These are phyloP conservation scores for Coranthus polyacanthus DNA, from an alignment of 2,797 vertebrate genomes.

Conservation along the genomic window DNA sequence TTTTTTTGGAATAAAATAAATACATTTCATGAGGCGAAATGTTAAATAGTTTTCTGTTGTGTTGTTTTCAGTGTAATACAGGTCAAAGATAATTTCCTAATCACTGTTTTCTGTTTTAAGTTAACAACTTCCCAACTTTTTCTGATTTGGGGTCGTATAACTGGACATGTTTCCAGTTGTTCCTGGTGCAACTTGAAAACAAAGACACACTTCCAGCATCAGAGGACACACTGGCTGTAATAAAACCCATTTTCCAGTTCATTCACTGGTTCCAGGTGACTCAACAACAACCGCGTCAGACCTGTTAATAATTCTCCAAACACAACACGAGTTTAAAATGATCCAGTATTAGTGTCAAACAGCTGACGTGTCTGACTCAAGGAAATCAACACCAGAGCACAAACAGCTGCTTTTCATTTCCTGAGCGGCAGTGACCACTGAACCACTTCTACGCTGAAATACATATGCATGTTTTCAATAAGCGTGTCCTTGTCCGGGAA, in stretches of 20 bases:
- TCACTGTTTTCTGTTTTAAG: too few species aligned
- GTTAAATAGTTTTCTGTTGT: too few species aligned
- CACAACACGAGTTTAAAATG: constrained; percentile 10
- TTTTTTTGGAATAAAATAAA: too few species aligned
- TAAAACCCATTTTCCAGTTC: not conserved
- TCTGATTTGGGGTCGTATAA: too few species aligned
- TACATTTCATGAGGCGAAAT: too few species aligned
- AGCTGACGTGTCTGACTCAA: constrained; percentile 28
- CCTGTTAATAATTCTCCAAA: constrained; percentile 1
- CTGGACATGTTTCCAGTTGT: not conserved
- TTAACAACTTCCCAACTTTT: too few species aligned
- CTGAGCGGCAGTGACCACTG: constrained; percentile 16
- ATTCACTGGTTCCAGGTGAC: constrained; percentile 6
- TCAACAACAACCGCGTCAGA: constrained; percentile 8
- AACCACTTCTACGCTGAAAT: constrained; percentile 10
- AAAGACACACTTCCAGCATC: too few species aligned
- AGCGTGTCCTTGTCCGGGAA: not conserved
- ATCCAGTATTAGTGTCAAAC: constrained; percentile 19
- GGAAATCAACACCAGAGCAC: constrained; percentile 19
- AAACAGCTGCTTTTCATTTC: constrained; percentile 33
- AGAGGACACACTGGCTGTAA: not conserved
- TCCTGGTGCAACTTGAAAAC: not conserved
- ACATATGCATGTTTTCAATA: constrained; percentile 35
- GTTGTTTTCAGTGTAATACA: too few species aligned
- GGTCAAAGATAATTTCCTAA: too few species aligned